Percentiles rank a stretch among this genome's conserved stretches.
phyloP scores from a whole-genome alignment of 2,113 vertebrate species.

The western clawed frog (Xenopus tropicalis) region UCB_Xtro_10.0 CM004450.2:80080001-80080500 shows the following conservation, averaged over 20 bases:
- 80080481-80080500: not conserved
- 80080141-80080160: constrained; percentile 1
- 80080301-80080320: constrained; percentile 48
- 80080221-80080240: constrained; percentile 2
- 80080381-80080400: constrained; percentile 2
- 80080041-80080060: too few species aligned
- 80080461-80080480: not conserved
- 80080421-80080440: not conserved
- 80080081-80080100: not conserved
- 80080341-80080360: constrained; percentile 32
- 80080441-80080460: not conserved
- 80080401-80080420: constrained; percentile 12
- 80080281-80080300: constrained; percentile 42
- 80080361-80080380: constrained; percentile 11
- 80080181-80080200: constrained; percentile 5
- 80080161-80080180: not conserved
- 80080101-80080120: not conserved
- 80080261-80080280: constrained; percentile 49
- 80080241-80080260: constrained; percentile 49
- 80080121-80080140: not conserved
- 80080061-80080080: too few species aligned
- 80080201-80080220: not conserved
- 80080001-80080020: too few species aligned
- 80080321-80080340: constrained; percentile 51
- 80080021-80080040: too few species aligned